phyloP scores from a whole-genome alignment of 2,888 invertebrate species.

The Drosophila flavopinicola region DNA sequence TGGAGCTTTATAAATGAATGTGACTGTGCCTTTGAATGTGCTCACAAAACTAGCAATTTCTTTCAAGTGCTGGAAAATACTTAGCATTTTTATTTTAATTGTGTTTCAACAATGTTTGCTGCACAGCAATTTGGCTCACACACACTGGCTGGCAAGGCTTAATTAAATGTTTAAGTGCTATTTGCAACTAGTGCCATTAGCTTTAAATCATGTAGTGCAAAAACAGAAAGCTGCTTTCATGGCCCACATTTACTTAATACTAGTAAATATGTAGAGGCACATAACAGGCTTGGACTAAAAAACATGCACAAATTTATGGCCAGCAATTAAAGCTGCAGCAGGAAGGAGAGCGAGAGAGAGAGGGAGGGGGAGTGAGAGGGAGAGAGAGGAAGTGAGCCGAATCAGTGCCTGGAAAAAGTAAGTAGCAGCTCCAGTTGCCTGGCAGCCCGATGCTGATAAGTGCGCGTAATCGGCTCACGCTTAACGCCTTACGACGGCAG shows the following conservation, averaged over 20 bases:
- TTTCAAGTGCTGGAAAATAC: neutral
- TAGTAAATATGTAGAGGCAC: slow-evolving; percentile 20
- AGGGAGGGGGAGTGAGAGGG: neutral
- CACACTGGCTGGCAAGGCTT: neutral
- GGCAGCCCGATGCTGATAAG: slow-evolving; percentile 61
- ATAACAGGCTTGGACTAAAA: slow-evolving; percentile 28
- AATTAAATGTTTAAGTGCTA: slow-evolving; percentile 15
- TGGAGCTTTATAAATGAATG: too few relatives aligned
- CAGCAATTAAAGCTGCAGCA: slow-evolving; percentile 65
- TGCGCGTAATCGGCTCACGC: slow-evolving; percentile 75
- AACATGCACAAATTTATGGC: slow-evolving; percentile 61
- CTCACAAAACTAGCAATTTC: too few relatives aligned
- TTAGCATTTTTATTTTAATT: neutral
- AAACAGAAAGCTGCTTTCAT: slow-evolving; percentile 14
- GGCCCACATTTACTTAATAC: slow-evolving; percentile 35
- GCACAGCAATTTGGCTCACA: neutral
- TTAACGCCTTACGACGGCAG: slow-evolving; percentile 58
- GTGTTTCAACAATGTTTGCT: neutral
- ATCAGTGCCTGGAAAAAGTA: slow-evolving; percentile 34
- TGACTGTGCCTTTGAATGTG: too few relatives aligned
- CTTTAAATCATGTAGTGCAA: slow-evolving; percentile 20
- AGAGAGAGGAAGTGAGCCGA: neutral
- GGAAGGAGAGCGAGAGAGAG: neutral
- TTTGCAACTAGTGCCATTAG: slow-evolving; percentile 11
- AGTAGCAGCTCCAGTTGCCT: slow-evolving; percentile 40